phyloP scores from a whole-genome alignment of 2,888 invertebrate species.

The Criorhina ranunculi region DNA sequence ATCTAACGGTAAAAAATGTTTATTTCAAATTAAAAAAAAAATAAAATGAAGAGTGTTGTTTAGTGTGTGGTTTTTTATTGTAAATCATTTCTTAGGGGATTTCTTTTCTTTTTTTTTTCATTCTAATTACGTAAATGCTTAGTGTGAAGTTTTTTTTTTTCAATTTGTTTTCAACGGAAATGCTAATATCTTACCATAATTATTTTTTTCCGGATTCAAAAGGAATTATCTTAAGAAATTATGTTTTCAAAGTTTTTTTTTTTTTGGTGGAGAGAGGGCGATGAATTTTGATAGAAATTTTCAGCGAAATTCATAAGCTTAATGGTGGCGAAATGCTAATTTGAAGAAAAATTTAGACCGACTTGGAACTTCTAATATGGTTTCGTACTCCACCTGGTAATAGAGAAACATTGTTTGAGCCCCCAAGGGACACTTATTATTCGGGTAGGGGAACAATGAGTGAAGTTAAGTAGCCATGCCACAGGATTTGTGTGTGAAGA shows the following conservation, averaged over 20 bases:
- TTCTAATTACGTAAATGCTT: slow-evolving; percentile 32
- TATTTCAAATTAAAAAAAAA: too few relatives aligned
- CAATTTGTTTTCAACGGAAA: slow-evolving; percentile 2
- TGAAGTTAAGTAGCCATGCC: too few relatives aligned
- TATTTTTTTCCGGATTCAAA: slow-evolving; percentile 27
- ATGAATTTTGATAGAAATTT: background rate
- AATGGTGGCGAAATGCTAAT: too few relatives aligned
- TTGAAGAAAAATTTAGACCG: too few relatives aligned
- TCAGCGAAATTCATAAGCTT: too few relatives aligned
- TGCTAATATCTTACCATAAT: slow-evolving; percentile 10
- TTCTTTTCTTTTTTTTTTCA: background rate
- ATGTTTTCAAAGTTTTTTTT: slow-evolving; percentile 2
- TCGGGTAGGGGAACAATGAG: too few relatives aligned
- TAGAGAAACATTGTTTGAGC: too few relatives aligned
- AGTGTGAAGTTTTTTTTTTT: slow-evolving; percentile 16
- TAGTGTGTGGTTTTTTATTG: slow-evolving; percentile 29
- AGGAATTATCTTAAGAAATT: background rate
- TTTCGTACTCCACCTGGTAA: too few relatives aligned
- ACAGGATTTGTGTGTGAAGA: too few relatives aligned
- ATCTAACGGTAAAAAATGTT: slow-evolving; percentile 23
- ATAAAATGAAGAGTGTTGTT: too few relatives aligned
- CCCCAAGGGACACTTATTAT: too few relatives aligned
- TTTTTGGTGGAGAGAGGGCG: background rate
- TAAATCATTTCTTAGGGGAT: slow-evolving; percentile 7
- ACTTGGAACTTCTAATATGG: too few relatives aligned